A percentile compares a stretch with the other conserved stretches of the same genome.
Evolutionary conservation across 1,140 invertebrate species (phyloP).

Genomic region (Apis cerana): DNA sequence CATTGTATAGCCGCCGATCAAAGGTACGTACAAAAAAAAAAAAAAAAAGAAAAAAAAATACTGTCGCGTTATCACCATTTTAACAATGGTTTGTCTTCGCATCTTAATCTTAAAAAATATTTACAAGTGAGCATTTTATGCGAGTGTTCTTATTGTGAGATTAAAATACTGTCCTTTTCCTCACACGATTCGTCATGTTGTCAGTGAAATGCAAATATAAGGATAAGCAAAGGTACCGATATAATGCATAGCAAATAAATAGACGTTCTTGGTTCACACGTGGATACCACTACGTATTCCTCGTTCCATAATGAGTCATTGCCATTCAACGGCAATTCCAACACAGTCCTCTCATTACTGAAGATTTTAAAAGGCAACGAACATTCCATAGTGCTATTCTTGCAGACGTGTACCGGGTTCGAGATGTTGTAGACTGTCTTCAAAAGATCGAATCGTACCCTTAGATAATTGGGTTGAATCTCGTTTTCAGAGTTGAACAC

Average conservation of each 20-base stretch:
- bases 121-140: constrained; percentile 33
- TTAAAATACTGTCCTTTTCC: constrained; percentile 9
- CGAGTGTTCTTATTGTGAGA: neutral
- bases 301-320: constrained; percentile 87
- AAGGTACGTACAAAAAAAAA: neutral
- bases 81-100: constrained; percentile 6
- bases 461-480: constrained; percentile 85
- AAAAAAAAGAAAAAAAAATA: constrained; percentile 22
- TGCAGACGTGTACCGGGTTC: constrained; percentile 82
- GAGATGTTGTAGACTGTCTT: constrained; percentile 86
- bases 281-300: constrained; percentile 87
- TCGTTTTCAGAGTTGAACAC: constrained; percentile 92
- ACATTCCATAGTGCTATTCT: constrained; percentile 85
- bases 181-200: neutral
- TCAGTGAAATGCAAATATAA: constrained; percentile 88
- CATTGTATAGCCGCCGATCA: neutral
- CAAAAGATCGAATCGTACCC: constrained; percentile 85
- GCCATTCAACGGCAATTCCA: constrained; percentile 83
- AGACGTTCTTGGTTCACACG: constrained; percentile 87
- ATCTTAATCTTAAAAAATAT: constrained; percentile 15
- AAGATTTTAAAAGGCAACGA: constrained; percentile 86
- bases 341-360: constrained; percentile 85
- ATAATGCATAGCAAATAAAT: constrained; percentile 87
- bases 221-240: constrained; percentile 86
- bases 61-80: constrained; percentile 14